Conservation (phyloP, 2,797 vertebrate species). For the Acrocephalus scirpaceus region DNA sequence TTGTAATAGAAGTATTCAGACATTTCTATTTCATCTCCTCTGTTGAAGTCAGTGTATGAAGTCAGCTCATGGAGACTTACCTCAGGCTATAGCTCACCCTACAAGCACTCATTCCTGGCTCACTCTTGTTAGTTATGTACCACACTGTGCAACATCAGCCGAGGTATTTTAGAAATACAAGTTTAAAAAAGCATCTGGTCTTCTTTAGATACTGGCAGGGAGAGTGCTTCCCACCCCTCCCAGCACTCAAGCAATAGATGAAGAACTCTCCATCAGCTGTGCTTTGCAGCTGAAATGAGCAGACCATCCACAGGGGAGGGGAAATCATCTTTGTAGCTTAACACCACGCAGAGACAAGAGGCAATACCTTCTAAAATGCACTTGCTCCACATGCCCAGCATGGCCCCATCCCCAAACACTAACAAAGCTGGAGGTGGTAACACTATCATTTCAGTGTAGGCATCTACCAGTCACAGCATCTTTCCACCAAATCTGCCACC, state of each 20-base stretch:
- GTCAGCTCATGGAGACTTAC: conserved; percentile 47
- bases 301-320: not conserved
- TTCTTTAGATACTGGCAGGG: not conserved
- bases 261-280: not conserved
- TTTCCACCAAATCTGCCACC: not conserved
- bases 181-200: not conserved
- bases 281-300: not conserved
- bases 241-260: not conserved
- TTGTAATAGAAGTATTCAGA: conserved; percentile 21
- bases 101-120: not conserved
- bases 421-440: not conserved
- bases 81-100: conserved; percentile 50
- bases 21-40: conserved; percentile 47
- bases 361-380: not conserved
- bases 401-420: not conserved
- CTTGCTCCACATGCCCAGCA: not conserved
- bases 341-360: not conserved
- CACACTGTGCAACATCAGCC: not conserved
- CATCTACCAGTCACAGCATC: not conserved
- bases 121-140: conserved; percentile 42
- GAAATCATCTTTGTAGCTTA: conserved; percentile 17
- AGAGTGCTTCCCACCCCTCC: not conserved
- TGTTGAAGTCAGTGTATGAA: not conserved
- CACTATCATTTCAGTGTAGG: not conserved
- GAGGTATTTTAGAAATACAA: conserved; percentile 29